A percentile compares a stretch with the other conserved stretches of the same genome.
Evolutionary conservation across 2,113 vertebrate genomes (phyloP).

Genomic region (Sorex fumeus): DNA sequence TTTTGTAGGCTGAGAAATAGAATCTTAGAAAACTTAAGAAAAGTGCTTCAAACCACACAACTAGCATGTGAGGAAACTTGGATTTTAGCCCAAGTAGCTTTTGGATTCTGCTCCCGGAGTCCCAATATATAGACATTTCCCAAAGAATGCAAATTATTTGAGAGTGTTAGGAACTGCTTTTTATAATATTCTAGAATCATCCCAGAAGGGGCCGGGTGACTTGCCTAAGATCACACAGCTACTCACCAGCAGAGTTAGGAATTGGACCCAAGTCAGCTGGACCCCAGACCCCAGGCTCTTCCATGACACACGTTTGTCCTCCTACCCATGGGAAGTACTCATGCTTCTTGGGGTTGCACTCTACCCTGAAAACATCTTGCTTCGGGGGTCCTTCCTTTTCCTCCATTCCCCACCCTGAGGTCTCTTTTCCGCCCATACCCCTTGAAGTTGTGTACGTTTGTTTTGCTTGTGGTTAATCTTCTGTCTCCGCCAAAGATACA

Average conservation of each 20-base stretch:
- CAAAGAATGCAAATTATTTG: background rate
- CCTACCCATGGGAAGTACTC: background rate
- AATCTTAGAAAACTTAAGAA: background rate
- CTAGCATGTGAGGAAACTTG: background rate
- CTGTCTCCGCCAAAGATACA: background rate
- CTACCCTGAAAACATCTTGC: background rate
- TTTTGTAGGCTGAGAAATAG: background rate
- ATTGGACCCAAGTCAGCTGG: background rate
- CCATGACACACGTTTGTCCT: background rate
- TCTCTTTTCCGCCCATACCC: background rate
- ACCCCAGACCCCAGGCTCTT: background rate
- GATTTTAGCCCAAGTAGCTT: background rate
- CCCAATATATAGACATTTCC: background rate
- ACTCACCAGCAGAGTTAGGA: background rate
- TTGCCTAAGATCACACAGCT: background rate
- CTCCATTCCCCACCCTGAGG: background rate
- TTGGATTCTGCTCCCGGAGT: background rate
- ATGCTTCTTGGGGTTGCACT: background rate
- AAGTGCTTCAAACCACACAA: background rate
- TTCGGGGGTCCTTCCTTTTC: background rate
- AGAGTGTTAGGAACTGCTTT: background rate
- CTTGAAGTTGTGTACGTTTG: background rate
- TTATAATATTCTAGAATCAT: background rate
- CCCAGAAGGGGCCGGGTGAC: background rate
- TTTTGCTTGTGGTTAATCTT: slow-evolving; percentile 5